phyloP scores from a whole-genome alignment of 2,797 vertebrate species.

The Benthosema pterotum region DNA sequence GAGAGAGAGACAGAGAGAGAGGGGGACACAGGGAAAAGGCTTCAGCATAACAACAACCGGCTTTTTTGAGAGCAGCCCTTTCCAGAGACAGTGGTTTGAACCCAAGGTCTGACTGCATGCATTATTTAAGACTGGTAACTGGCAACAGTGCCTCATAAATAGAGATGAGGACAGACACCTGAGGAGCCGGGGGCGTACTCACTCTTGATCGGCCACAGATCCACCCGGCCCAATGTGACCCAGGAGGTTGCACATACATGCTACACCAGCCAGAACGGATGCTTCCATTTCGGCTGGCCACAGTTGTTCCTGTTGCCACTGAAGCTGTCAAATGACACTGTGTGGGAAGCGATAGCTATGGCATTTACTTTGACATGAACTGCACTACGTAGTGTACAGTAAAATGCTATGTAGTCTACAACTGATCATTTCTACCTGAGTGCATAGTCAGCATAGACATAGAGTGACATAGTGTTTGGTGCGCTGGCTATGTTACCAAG shows the following conservation, averaged over 20 bases:
- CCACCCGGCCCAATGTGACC: constrained; percentile 61
- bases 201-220: constrained; percentile 71
- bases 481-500: constrained; percentile 30
- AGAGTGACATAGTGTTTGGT: constrained; percentile 31
- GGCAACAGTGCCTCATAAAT: constrained; percentile 77
- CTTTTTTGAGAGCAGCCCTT: constrained; percentile 57
- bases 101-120: constrained; percentile 74
- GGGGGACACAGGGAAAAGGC: constrained; percentile 41
- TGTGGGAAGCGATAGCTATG: constrained; percentile 24
- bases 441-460: constrained; percentile 14
- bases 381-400: constrained; percentile 10
- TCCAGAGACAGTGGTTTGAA: constrained; percentile 74
- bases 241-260: constrained; percentile 48
- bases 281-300: constrained; percentile 20
- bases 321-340: constrained; percentile 33
- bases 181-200: constrained; percentile 60
- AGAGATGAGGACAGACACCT: constrained; percentile 75
- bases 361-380: constrained; percentile 24
- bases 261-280: background rate
- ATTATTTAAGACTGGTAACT: constrained; percentile 82
- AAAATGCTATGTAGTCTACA: too few species aligned
- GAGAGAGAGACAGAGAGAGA: background rate
- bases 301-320: constrained; percentile 24
- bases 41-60: constrained; percentile 68
- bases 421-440: too few species aligned